Base-by-base conservation (phyloP, 37 sponge, comb jelly and placozoan species). In the Aphrocallistes beatrix region DNA sequence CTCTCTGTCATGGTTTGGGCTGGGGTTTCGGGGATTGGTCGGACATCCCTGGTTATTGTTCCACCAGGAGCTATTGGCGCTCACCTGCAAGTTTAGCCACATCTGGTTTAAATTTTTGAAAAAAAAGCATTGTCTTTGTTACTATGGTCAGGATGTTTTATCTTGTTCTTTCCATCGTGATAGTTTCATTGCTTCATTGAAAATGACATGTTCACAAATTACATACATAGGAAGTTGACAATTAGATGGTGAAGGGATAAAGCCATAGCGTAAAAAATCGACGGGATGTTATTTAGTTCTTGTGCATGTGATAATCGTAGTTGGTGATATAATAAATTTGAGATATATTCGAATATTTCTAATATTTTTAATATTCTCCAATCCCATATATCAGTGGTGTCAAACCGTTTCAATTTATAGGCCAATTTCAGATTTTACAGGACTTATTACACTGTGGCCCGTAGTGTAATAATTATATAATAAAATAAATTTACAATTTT, bases 351-450 rank as follows among this genome's bases (percentile, higher is more conserved):
- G 75, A 13, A 60, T 25, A 60, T 60, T 60, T 60, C 75, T 60
- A 60, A 60, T 60, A 60, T 60, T 60, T 60, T 1, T 60, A 60
- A 60, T 60, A 60, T 60, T 60, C 75, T 60, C 75, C 75, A 60
- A 19, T 60, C 75, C 34, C 8, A 60, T 60, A 60, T 60, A 60
- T 60, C 17, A n/a, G n/a, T n/a, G n/a, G n/a, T n/a, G n/a, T n/a
- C n/a, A n/a, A n/a, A n/a, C n/a, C n/a, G n/a, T n/a, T n/a, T n/a
- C n/a, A n/a, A n/a, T n/a, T n/a, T n/a, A n/a, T n/a, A n/a, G n/a
- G n/a, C n/a, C n/a, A n/a, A n/a, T n/a, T n/a, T n/a, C n/a, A n/a
- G n/a, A n/a, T n/a, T n/a, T n/a, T n/a, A n/a, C n/a, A n/a, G n/a
- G n/a, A n/a, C n/a, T n/a, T n/a, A n/a, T n/a, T n/a, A n/a, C n/a